Evolutionary conservation across 2,113 vertebrate genomes (phyloP).

Genomic region (Labeo catla): DNA sequence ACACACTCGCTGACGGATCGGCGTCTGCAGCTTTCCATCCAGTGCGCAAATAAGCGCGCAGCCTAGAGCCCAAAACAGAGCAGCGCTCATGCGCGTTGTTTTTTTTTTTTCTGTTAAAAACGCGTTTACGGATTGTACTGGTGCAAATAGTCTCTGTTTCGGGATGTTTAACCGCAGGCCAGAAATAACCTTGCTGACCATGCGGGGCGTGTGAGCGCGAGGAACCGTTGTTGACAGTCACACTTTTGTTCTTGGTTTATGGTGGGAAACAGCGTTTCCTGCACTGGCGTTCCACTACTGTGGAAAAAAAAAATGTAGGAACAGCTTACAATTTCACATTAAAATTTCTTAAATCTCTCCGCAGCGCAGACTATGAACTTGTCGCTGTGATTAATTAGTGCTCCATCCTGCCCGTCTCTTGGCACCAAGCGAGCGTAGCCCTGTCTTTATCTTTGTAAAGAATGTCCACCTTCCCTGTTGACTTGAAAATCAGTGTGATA

Average conservation of each 20-base stretch:
- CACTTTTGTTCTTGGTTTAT: conserved; percentile 19
- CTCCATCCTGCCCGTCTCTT: not conserved
- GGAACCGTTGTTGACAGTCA: not conserved
- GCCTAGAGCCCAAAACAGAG: conserved; percentile 12
- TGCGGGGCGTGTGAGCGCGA: conserved; percentile 35
- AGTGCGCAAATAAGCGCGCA: not conserved
- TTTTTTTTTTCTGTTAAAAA: not conserved
- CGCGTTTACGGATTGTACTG: conserved; percentile 30
- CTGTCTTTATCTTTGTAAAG: conserved; percentile 11
- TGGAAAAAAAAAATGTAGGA: not conserved
- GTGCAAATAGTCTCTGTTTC: not conserved
- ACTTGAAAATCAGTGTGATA: not conserved
- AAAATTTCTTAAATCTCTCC: not conserved
- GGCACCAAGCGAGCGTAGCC: not conserved
- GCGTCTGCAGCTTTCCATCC: conserved; percentile 45
- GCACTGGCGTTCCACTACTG: not conserved
- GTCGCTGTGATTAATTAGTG: conserved; percentile 44
- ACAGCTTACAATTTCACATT: not conserved
- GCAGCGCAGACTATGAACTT: conserved; percentile 13
- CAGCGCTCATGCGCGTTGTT: not conserved
- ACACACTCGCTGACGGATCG: conserved; percentile 44
- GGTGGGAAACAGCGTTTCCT: conserved; percentile 18
- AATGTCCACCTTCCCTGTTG: not conserved
- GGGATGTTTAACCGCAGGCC: not conserved
- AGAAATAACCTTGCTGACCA: conserved; percentile 29